Conservation (phyloP, 2,113 vertebrate species). For the Rhizomys pruinosus region DNA sequence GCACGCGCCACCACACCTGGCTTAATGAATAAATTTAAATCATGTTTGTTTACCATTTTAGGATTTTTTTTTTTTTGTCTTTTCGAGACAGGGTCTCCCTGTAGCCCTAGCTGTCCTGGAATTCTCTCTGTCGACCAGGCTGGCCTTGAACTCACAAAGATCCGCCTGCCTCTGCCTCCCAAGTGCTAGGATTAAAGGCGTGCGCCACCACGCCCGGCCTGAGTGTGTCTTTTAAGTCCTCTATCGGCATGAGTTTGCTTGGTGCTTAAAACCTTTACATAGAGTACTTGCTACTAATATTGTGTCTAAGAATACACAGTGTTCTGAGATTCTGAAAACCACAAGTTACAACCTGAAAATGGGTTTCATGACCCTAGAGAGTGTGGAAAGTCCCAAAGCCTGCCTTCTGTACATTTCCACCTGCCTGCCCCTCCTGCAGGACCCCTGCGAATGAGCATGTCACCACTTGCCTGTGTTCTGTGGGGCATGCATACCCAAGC, state of each 20-base stretch:
- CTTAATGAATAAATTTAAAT: no score
- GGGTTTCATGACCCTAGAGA: not conserved
- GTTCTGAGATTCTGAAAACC: constrained; percentile 23
- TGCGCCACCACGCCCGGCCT: no score
- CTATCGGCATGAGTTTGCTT: not conserved
- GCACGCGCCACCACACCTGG: no score
- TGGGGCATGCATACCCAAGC: not conserved
- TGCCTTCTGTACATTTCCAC: not conserved
- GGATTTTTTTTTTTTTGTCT: no score
- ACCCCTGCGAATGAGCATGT: not conserved
- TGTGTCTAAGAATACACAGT: not conserved
- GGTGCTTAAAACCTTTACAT: constrained; percentile 2
- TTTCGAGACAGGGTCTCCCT: no score
- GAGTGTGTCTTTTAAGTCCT: not conserved
- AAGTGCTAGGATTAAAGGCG: no score
- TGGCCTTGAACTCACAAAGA: no score
- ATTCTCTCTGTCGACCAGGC: no score
- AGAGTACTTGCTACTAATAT: not conserved
- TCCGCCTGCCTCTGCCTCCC: no score
- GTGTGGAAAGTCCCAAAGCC: constrained; percentile 30
- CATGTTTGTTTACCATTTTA: no score
- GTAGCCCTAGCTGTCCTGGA: no score
- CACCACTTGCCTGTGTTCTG: not conserved
- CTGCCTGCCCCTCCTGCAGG: not conserved
- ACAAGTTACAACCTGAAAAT: constrained; percentile 49